phyloP scores from a whole-genome alignment of 1,140 invertebrate genomes.

The Habropoda laboriosa region DNA sequence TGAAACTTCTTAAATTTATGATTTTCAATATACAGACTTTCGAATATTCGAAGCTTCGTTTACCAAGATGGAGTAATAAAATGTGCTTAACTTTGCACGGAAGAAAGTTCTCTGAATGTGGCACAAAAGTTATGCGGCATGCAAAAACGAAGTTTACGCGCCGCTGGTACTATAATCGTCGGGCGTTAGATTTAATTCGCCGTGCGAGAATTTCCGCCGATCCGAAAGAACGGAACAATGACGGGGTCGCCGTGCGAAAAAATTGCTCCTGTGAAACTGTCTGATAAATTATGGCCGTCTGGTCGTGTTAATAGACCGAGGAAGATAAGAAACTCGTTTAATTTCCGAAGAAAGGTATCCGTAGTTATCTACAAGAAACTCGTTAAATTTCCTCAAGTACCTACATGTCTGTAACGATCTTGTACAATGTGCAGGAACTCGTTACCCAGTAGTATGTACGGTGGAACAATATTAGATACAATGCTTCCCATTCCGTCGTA shows the following conservation, averaged over 20 bases:
- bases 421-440: conserved; percentile 24
- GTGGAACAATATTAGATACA: conserved; percentile 35
- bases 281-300: conserved; percentile 42
- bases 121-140: neutral
- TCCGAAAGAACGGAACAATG: conserved; percentile 43
- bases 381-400: neutral
- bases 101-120: neutral
- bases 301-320: conserved; percentile 23
- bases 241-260: conserved; percentile 54
- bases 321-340: conserved; percentile 53
- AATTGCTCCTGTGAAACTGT: conserved; percentile 32
- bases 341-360: conserved; percentile 35
- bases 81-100: too few relatives aligned
- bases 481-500: neutral
- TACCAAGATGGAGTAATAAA: neutral
- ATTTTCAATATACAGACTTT: neutral
- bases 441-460: neutral
- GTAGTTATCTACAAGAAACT: conserved; percentile 4
- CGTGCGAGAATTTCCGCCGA: conserved; percentile 34
- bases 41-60: neutral
- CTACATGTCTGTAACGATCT: conserved; percentile 1
- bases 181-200: conserved; percentile 3
- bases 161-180: neutral
- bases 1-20: too few relatives aligned
- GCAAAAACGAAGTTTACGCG: neutral